A percentile compares a stretch with the other conserved stretches of the same genome.
These are phyloP conservation scores for Diachasma alloeum DNA, from an alignment of 1,140 invertebrate species.

Conservation along the genomic window DNA sequence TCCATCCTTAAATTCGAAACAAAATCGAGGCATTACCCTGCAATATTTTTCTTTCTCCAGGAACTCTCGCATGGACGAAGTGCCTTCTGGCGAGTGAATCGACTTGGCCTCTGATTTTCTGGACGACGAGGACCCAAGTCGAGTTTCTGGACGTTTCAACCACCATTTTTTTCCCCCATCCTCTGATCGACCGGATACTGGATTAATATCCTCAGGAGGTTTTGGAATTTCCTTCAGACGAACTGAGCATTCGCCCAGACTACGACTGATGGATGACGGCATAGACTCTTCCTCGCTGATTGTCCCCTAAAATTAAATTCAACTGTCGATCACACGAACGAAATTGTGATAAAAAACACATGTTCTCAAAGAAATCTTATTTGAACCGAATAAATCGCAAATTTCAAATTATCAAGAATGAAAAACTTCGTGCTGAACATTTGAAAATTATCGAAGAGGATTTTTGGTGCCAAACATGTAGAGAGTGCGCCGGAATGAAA, in stretches of 20 bases:
- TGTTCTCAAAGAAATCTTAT: not conserved
- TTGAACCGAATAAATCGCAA: not conserved
- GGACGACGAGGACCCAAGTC: conserved; percentile 30
- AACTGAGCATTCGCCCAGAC: conserved; percentile 49
- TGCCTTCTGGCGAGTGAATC: conserved; percentile 45
- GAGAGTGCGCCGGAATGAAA: too few species aligned
- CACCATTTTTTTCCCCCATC: conserved; percentile 49
- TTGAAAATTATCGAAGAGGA: too few species aligned
- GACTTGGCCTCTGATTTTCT: conserved; percentile 37
- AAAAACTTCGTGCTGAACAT: too few species aligned
- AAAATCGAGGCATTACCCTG: conserved; percentile 42
- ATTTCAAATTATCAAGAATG: not conserved
- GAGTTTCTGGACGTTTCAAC: conserved; percentile 48
- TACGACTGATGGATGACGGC: conserved; percentile 50
- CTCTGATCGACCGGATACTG: conserved; percentile 13
- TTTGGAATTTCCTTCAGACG: conserved; percentile 43
- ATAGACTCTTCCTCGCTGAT: conserved; percentile 47
- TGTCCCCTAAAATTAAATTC: conserved; percentile 33
- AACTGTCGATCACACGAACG: too few species aligned
- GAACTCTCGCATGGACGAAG: conserved; percentile 58
- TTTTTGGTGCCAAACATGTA: too few species aligned
- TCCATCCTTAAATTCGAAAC: not conserved
- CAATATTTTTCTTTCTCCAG: conserved; percentile 57
- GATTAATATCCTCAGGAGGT: conserved; percentile 20
- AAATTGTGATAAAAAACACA: too few species aligned